Conservation (phyloP, 2,113 vertebrate species). For the Himantopus leucocephalus region DNA sequence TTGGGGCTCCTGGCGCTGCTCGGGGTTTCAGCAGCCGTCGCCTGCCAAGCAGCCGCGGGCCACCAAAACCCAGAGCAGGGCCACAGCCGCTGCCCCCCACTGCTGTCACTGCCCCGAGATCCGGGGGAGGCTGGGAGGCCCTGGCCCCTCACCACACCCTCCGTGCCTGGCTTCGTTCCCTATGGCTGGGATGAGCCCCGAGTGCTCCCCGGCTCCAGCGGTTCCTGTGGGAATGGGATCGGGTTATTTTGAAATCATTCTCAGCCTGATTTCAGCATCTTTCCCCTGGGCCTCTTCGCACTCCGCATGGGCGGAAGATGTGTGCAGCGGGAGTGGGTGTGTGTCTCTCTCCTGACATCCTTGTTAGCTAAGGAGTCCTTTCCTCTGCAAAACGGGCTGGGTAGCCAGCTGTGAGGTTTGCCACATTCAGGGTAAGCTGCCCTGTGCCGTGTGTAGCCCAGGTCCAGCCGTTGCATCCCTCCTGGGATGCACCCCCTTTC, state of each 20-base stretch:
- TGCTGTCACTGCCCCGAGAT: neutral
- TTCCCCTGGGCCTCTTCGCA: neutral
- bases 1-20: neutral
- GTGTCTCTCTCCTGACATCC: neutral
- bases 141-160: neutral
- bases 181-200: neutral
- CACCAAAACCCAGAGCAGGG: neutral
- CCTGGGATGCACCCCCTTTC: fast-evolving
- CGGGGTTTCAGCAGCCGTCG: too few relatives aligned
- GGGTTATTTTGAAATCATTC: neutral
- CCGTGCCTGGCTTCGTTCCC: neutral
- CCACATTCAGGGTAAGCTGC: neutral
- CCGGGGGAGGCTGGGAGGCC: neutral
- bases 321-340: neutral
- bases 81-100: neutral
- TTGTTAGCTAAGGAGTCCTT: neutral
- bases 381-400: neutral
- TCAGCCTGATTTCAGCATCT: neutral
- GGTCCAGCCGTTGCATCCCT: neutral
- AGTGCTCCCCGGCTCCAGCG: neutral
- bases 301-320: neutral
- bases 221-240: neutral
- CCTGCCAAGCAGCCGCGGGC: neutral
- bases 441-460: neutral
- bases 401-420: neutral